Percentiles rank a stretch among this genome's conserved stretches.
These are phyloP conservation scores for Leucopsar rothschildi DNA, from an alignment of 2,113 vertebrate species.

Conservation along the genomic window DNA sequence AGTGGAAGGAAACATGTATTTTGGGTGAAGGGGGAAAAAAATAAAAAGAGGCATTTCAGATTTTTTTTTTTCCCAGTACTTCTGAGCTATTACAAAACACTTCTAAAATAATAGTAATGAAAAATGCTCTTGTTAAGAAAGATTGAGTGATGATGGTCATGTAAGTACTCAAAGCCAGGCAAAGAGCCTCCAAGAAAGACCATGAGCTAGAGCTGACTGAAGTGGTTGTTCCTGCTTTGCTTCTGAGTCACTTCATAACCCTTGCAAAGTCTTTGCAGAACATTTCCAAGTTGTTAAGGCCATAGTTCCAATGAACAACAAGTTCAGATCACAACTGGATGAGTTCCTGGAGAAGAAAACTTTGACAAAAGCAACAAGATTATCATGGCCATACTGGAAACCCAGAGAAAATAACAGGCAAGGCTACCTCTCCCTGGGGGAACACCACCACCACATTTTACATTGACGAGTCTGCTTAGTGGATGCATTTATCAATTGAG, in stretches of 20 bases:
- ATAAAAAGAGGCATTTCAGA: neutral
- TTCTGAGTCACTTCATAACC: neutral
- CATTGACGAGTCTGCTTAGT: neutral
- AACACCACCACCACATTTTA: neutral
- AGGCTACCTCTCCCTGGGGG: neutral
- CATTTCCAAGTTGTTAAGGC: neutral
- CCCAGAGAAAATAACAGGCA: neutral
- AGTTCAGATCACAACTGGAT: neutral
- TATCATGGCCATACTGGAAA: neutral
- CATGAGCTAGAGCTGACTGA: neutral
- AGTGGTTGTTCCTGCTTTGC: neutral
- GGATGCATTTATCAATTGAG: neutral
- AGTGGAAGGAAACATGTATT: slow-evolving; percentile 57
- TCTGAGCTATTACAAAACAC: slow-evolving; percentile 37
- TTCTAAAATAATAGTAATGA: slow-evolving; percentile 51
- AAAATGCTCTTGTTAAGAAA: slow-evolving; percentile 55
- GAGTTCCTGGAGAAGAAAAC: neutral
- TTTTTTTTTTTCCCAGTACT: neutral
- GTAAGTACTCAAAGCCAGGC: slow-evolving; percentile 27
- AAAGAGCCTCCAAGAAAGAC: neutral
- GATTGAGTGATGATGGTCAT: slow-evolving; percentile 42
- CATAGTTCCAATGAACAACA: neutral
- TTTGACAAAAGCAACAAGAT: neutral
- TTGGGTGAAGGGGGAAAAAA: neutral
- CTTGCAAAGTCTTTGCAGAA: neutral